Conservation (phyloP, 2,113 vertebrate species). For the Pteronura brasiliensis region DNA sequence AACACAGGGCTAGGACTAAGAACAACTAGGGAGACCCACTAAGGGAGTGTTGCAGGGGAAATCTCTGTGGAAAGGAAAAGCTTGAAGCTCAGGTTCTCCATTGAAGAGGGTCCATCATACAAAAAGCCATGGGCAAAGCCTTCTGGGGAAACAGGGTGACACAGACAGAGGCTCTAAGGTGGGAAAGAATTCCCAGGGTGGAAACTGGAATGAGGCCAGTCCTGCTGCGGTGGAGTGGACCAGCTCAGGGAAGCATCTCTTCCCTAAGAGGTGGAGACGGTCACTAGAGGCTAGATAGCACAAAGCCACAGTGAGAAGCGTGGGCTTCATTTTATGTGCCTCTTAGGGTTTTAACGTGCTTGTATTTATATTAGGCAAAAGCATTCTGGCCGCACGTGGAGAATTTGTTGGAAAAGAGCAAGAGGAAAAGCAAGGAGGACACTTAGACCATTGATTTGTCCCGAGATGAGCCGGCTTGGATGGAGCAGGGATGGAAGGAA, state of each 20-base stretch:
- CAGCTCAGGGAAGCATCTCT: background rate
- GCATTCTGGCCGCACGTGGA: background rate
- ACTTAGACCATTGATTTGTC: too few relatives aligned
- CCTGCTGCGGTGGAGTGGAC: fast-evolving
- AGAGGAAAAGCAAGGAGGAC: background rate
- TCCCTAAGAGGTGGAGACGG: background rate
- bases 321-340: background rate
- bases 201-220: background rate
- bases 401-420: background rate
- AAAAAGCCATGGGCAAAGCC: background rate
- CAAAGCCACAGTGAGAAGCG: background rate
- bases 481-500: fast-evolving
- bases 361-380: background rate
- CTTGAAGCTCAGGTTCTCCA: background rate
- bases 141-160: background rate
- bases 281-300: background rate
- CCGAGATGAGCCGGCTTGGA: fast-evolving
- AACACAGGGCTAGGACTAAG: background rate
- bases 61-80: background rate
- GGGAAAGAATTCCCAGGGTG: fast-evolving
- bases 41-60: background rate
- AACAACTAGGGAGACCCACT: background rate
- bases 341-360: background rate
- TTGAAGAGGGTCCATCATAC: too few relatives aligned
- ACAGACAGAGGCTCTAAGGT: background rate